Evolutionary conservation across 2,888 invertebrate genomes (phyloP), one percentile per base, ranked within the genome.

Genomic region (Drosophila paranaensis): DNA sequence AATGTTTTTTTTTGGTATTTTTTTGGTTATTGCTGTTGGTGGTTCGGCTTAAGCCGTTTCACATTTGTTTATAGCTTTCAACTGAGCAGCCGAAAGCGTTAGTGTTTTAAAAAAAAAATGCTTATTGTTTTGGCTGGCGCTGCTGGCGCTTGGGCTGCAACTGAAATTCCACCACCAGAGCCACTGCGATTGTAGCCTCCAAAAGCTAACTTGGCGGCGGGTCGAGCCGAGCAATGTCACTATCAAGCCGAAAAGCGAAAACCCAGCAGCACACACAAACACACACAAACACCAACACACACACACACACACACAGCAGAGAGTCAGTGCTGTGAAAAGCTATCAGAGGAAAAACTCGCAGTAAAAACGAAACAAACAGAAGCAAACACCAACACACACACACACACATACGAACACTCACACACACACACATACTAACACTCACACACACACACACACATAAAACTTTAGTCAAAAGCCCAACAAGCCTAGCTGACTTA

Each of bases 161-260:
- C 77, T 78, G 60, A 80, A 80, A 53, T 66, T 65, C 57, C 72
- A 78, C 80, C 80, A 78, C 77, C 76, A 37, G 60, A 57, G 45
- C 74, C 61, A 74, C 11, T 43, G 54, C 62, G 53, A 60, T 51
- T 57, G 54, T 57, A 60, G 79, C 65, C 70, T 62, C 63, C 71
- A 78, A 66, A 73, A 85, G 80, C 80, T 61, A 84, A 79, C 56
- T 77, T 37, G 70, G 48, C 62, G 40, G 61, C 74, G 45, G 46
- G 10, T 45, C 74, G 56, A 64, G 60, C 79, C 79, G 77, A 77
- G 57, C 75, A 79, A 70, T 79, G 79, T 66, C 70, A 79, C 77
- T 74, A 79, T 70, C 75, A 79, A 73, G 72, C 60, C 60, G 48
- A 58, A 58, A 58, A 58, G 57, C 77, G 62, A 78, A 66, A 66